These are phyloP conservation scores for Betta splendens DNA, from an alignment of 2,797 vertebrate genomes.

Conservation along the genomic window DNA sequence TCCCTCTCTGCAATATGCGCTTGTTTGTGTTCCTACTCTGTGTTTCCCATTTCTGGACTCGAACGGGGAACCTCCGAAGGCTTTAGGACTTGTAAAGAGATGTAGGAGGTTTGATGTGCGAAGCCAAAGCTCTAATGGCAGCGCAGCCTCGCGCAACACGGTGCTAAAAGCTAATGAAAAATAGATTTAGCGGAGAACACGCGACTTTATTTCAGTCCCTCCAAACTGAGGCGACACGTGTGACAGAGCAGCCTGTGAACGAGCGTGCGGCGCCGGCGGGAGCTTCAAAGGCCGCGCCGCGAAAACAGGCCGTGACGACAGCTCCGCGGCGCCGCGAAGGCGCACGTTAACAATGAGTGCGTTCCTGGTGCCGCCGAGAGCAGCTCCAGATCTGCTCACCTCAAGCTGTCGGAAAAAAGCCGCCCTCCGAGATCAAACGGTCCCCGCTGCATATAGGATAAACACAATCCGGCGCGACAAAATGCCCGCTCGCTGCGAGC, in stretches of 20 bases:
- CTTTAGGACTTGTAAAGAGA: conserved; percentile 54
- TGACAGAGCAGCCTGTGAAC: conserved; percentile 76
- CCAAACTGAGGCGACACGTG: conserved; percentile 71
- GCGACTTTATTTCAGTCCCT: conserved; percentile 66
- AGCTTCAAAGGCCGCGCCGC: conserved; percentile 74
- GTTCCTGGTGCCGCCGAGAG: conserved; percentile 56
- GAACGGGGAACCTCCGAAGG: conserved; percentile 52
- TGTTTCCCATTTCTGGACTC: conserved; percentile 45
- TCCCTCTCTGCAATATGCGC: conserved; percentile 24
- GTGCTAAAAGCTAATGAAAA: conserved; percentile 76
- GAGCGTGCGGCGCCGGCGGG: conserved; percentile 74
- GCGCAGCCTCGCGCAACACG: conserved; percentile 55
- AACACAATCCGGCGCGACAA: conserved; percentile 46
- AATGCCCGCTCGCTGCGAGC: conserved; percentile 59
- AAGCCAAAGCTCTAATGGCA: conserved; percentile 61
- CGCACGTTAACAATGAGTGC: conserved; percentile 71
- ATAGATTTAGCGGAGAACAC: conserved; percentile 62
- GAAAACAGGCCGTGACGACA: conserved; percentile 78
- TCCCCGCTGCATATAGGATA: conserved; percentile 28
- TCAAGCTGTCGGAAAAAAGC: conserved; percentile 59
- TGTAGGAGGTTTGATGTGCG: conserved; percentile 60
- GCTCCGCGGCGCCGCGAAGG: conserved; percentile 66
- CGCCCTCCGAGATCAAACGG: conserved; percentile 50
- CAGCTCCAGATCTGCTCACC: conserved; percentile 51
- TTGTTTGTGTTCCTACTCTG: conserved; percentile 24